A percentile compares a stretch with the other conserved stretches of the same genome.
phyloP scores from a whole-genome alignment of 1,140 invertebrate species.

The Metopolophium dirhodum region DNA sequence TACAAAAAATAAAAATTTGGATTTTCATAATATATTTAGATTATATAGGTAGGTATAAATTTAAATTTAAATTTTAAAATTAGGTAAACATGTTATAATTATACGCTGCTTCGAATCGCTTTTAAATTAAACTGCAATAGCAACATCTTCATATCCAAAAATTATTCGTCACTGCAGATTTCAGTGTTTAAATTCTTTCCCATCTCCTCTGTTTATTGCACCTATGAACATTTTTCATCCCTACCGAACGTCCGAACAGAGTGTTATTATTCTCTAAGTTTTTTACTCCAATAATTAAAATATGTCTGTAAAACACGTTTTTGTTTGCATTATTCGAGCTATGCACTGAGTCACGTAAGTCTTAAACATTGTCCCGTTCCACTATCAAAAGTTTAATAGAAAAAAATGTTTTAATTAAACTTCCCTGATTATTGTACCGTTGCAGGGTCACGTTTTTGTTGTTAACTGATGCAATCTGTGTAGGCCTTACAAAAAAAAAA shows the following conservation, averaged over 20 bases:
- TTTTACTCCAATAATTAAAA: slow-evolving; percentile 7
- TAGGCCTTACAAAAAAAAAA: not conserved
- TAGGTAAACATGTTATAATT: not conserved
- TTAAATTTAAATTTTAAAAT: not conserved
- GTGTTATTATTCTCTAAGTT: not conserved
- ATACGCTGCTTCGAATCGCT: not conserved
- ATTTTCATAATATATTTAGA: no score
- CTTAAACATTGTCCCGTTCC: not conserved
- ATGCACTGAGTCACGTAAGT: slow-evolving; percentile 13
- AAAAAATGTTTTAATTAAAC: slow-evolving; percentile 49
- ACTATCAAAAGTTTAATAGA: slow-evolving; percentile 25
- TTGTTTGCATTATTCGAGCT: not conserved
- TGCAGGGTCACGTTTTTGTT: slow-evolving; percentile 10
- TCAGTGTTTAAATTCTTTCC: not conserved
- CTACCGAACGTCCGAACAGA: not conserved
- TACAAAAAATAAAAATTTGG: not conserved
- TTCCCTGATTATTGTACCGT: not conserved
- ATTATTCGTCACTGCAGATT: not conserved
- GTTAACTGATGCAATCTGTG: slow-evolving; percentile 17
- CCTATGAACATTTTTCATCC: not conserved
- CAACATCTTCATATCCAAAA: not conserved
- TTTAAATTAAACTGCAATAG: not conserved
- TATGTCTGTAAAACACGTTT: not conserved
- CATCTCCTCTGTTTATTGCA: not conserved
- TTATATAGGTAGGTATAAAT: not conserved